Evolutionary conservation across 35 echinoderm and acorn worm species (phyloP).

Genomic region (Antedon bifida): DNA sequence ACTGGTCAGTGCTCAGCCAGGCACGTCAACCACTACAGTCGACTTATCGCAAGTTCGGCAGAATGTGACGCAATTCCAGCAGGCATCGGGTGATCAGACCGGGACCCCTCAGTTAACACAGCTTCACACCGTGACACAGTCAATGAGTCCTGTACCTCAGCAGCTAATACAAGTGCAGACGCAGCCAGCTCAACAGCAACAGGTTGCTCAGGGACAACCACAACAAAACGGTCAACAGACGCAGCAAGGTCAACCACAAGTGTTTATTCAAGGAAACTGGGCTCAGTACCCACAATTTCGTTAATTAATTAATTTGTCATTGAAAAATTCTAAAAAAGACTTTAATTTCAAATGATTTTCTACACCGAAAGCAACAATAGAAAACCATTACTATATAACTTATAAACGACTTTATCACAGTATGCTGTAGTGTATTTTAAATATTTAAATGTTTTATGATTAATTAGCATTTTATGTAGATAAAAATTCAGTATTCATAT

Average conservation of each 20-base stretch:
- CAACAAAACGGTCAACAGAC: not conserved
- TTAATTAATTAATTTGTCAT: too few relatives aligned
- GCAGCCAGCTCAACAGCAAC: constrained; percentile 20
- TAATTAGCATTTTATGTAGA: too few relatives aligned
- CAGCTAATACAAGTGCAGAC: constrained; percentile 30
- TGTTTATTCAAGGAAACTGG: not conserved
- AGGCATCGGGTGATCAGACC: constrained; percentile 18
- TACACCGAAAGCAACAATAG: too few relatives aligned
- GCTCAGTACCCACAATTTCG: not conserved
- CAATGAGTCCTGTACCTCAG: constrained; percentile 22
- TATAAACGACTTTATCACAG: too few relatives aligned
- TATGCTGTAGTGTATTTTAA: too few relatives aligned
- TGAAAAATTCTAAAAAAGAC: too few relatives aligned
- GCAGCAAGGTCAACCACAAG: constrained; percentile 23
- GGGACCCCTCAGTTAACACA: constrained; percentile 71
- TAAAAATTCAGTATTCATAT: too few relatives aligned
- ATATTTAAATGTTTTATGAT: too few relatives aligned
- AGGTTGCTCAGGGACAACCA: not conserved
- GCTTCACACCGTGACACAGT: constrained; percentile 29
- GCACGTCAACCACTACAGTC: constrained; percentile 8
- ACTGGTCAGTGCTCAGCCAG: not conserved
- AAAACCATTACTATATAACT: too few relatives aligned
- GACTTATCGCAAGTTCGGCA: constrained; percentile 7
- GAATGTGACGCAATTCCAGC: constrained; percentile 26
- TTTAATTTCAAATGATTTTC: too few relatives aligned